Base-by-base conservation (phyloP, 2,888 invertebrate genomes). In the Willowsia nigromaculata region DNA sequence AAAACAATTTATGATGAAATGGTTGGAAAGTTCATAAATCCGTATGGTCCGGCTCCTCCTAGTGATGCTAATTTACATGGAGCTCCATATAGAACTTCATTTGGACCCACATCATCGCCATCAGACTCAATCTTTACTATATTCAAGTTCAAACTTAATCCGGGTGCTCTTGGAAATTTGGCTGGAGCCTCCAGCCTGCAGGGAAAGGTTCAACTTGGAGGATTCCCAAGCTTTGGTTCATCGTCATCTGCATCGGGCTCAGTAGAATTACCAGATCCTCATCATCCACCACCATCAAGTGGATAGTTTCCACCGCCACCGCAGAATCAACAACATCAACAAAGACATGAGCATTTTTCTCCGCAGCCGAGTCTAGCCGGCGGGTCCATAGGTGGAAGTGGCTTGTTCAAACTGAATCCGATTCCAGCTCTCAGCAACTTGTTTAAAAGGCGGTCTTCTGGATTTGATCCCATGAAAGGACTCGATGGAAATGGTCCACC, bases 1-100 rank as follows among this genome's bases (percentile, higher is more conserved):
- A 56, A 76, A 90, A 22, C 22, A 82, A n/a, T n/a, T 88, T 15
- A 65, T 90, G 33, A 68, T 89, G 40, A 88, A 83, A 91, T 91
- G 25, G 91, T 90, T 11, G 91, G 91, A 13, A 43, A 90, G 25
- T 83, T 91, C 9, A 87, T 91, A 40, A 84, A 88, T 47, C 91
- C 91, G 3, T 90, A 89, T 33, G 84, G 83, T 5, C 37, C 80
- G 11, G 78, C 80, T 22, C 78, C 80, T 11, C 80, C 86, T 2
- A 22, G 40, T 1, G 80, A 81, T 65, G 22, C 11, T 13, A 88
- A 56, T 37, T 33, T 68, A 4, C 78, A 53, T 5, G 76, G 56
- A 43, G 25, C 83, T 56, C 33, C 85, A n/a, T 22, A 71, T 1
- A 4, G 30, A 11, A 15, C 22, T 15, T 74, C 71, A 1, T 15